These are phyloP conservation scores for Stegastes partitus DNA, from an alignment of 2,113 vertebrate genomes.

Conservation along the genomic window DNA sequence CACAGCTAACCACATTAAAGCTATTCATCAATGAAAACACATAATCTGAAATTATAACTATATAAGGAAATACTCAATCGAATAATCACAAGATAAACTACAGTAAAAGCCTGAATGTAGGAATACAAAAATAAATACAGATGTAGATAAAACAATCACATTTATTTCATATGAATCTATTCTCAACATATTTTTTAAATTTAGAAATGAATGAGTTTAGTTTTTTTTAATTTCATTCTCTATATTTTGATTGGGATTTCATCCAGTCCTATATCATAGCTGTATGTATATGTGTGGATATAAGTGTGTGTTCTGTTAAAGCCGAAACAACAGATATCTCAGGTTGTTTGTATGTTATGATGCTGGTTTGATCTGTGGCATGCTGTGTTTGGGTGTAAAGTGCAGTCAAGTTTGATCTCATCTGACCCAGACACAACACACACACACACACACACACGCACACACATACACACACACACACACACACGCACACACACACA, in stretches of 20 bases:
- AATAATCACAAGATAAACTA: too few relatives aligned
- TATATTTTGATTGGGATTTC: not conserved
- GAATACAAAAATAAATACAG: too few relatives aligned
- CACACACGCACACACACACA: slow-evolving; percentile 3
- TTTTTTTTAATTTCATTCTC: too few relatives aligned
- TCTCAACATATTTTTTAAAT: too few relatives aligned
- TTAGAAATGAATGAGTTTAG: too few relatives aligned
- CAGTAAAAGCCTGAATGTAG: too few relatives aligned
- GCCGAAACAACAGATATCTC: slow-evolving; percentile 21
- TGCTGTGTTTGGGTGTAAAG: slow-evolving; percentile 43
- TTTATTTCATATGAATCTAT: too few relatives aligned
- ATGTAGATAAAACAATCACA: too few relatives aligned
- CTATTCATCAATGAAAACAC: too few relatives aligned
- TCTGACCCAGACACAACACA: slow-evolving; percentile 39
- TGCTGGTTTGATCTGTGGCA: slow-evolving; percentile 28
- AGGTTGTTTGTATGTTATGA: slow-evolving; percentile 18
- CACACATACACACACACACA: slow-evolving; percentile 19
- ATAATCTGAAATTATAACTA: too few relatives aligned
- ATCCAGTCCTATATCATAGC: not conserved
- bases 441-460: slow-evolving; percentile 25
- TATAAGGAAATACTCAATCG: too few relatives aligned
- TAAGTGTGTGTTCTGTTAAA: not conserved
- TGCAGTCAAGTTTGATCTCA: slow-evolving; percentile 46
- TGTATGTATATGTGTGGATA: not conserved
- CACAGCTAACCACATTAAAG: too few relatives aligned